phyloP scores from a whole-genome alignment of 2,888 invertebrate genomes.

The Monochamus alternatus region DNA sequence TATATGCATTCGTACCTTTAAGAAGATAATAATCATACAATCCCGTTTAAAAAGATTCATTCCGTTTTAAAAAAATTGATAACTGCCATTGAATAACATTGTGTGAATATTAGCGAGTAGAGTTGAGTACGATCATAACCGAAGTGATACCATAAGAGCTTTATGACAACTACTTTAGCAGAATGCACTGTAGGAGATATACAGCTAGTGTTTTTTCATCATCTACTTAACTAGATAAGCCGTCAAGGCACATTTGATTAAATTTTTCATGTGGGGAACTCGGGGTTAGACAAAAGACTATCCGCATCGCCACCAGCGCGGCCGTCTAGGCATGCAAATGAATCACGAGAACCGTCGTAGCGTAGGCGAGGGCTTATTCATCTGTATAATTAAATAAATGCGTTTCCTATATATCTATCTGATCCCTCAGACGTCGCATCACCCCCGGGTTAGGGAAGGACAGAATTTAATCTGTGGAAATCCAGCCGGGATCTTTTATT shows the following conservation, averaged over 20 bases:
- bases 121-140: too few relatives aligned
- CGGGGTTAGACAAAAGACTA: neutral
- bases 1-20: too few relatives aligned
- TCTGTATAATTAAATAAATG: slow-evolving; percentile 53
- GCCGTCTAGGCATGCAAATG: slow-evolving; percentile 51
- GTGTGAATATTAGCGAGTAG: too few relatives aligned
- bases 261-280: neutral
- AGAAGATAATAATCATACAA: too few relatives aligned
- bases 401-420: slow-evolving; percentile 48
- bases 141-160: too few relatives aligned
- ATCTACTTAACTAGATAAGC: too few relatives aligned
- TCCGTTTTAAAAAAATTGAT: too few relatives aligned
- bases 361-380: slow-evolving; percentile 45
- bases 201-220: too few relatives aligned
- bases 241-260: neutral
- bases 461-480: slow-evolving; percentile 49
- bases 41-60: too few relatives aligned
- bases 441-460: slow-evolving; percentile 29
- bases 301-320: neutral
- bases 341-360: slow-evolving; percentile 28
- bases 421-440: slow-evolving; percentile 38
- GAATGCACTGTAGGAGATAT: too few relatives aligned
- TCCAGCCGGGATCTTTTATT: slow-evolving; percentile 55
- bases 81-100: too few relatives aligned
- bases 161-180: too few relatives aligned